Evolutionary conservation across 1,140 invertebrate species (phyloP).

Genomic region (Orchestia grillus): DNA sequence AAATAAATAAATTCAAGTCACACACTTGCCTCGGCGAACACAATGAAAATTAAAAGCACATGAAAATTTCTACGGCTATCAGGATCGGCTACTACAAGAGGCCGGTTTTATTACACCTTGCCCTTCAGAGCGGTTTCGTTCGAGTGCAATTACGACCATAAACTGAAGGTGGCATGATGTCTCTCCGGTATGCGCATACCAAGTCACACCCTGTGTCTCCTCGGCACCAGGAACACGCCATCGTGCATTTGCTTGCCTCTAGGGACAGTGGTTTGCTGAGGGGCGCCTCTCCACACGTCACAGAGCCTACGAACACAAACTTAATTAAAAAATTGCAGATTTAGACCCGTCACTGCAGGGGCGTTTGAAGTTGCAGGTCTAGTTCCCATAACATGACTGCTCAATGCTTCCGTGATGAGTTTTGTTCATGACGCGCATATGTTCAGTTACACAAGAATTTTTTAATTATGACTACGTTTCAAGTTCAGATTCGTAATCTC

Average conservation of each 20-base stretch:
- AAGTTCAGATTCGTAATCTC: not conserved
- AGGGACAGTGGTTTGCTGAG: not conserved
- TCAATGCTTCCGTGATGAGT: not conserved
- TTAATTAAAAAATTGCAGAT: not conserved
- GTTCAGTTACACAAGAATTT: not conserved
- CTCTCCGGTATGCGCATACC: not conserved
- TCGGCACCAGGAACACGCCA: not conserved
- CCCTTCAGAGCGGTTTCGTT: not conserved
- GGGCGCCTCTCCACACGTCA: not conserved
- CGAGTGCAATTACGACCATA: not conserved
- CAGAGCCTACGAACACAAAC: not conserved
- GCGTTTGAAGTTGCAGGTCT: no score
- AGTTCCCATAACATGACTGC: not conserved
- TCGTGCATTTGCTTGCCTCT: not conserved
- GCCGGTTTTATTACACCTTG: no score
- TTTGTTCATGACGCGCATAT: not conserved
- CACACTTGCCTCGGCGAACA: no score
- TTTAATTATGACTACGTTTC: not conserved
- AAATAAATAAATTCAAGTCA: no score
- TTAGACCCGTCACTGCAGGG: not conserved
- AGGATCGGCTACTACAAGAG: no score
- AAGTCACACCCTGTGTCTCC: not conserved
- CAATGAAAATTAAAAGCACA: no score
- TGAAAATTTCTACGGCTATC: no score
- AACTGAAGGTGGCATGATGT: not conserved